Evolutionary conservation across 1,140 invertebrate genomes (phyloP).

Genomic region (Drosophila punjabiensis): DNA sequence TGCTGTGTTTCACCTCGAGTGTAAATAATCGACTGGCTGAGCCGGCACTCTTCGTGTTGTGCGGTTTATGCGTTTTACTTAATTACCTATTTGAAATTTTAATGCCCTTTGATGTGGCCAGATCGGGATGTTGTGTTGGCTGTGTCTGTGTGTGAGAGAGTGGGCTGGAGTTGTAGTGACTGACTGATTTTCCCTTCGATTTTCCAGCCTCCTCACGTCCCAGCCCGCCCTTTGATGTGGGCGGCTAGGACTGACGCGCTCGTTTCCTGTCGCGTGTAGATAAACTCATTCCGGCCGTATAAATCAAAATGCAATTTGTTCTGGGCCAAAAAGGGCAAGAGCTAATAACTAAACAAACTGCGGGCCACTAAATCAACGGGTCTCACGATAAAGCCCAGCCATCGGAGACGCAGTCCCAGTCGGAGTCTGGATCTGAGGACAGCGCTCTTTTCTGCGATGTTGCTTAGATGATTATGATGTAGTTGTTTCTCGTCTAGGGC

Average conservation of each 20-base stretch:
- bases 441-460: constrained; percentile 37
- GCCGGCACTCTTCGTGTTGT: constrained; percentile 40
- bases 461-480: constrained; percentile 73
- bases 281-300: constrained; percentile 72
- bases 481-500: constrained; percentile 24
- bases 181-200: constrained; percentile 31
- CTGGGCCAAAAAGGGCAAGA: constrained; percentile 77
- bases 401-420: constrained; percentile 15
- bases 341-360: constrained; percentile 84
- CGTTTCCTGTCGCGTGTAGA: constrained; percentile 68
- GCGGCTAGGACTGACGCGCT: constrained; percentile 55
- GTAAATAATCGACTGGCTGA: constrained; percentile 73
- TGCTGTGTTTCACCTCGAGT: constrained; percentile 36
- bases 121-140: not conserved
- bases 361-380: constrained; percentile 78
- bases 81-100: constrained; percentile 80
- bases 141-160: not conserved
- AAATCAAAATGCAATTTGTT: constrained; percentile 84
- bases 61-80: constrained; percentile 82
- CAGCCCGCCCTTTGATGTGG: constrained; percentile 62
- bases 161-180: not conserved
- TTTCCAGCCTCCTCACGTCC: constrained; percentile 17
- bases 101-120: constrained; percentile 79
- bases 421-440: constrained; percentile 29
- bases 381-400: constrained; percentile 68